Evolutionary conservation across 2,113 vertebrate genomes (phyloP).

Genomic region (Himantopus leucocephalus): DNA sequence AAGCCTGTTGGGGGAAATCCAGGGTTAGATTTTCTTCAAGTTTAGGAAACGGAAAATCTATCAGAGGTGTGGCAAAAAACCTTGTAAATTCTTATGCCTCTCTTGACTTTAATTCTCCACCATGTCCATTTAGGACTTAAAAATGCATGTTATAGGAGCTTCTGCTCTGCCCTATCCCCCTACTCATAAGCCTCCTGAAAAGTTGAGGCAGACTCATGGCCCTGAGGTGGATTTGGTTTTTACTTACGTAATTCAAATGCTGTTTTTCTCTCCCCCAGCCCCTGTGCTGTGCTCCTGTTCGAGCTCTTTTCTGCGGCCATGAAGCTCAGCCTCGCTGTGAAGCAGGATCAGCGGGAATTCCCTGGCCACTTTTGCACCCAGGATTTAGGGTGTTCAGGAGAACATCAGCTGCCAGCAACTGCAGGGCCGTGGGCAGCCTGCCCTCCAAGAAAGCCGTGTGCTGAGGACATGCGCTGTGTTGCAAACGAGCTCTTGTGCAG

Average conservation of each 20-base stretch:
- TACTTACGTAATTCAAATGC: not conserved
- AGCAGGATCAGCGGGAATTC: not conserved
- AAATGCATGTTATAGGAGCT: too few relatives aligned
- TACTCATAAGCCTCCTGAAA: not conserved
- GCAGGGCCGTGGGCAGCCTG: not conserved
- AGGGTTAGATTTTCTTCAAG: not conserved
- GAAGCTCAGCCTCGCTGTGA: not conserved
- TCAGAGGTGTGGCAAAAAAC: not conserved
- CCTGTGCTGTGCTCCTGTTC: not conserved
- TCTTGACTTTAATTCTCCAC: not conserved
- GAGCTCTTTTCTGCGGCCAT: not conserved
- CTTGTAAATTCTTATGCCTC: not conserved
- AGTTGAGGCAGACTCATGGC: not conserved
- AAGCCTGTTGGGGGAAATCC: not conserved
- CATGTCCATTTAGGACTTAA: not conserved
- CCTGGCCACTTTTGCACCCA: not conserved
- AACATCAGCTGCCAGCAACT: not conserved
- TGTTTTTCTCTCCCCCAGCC: not conserved
- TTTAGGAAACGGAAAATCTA: not conserved
- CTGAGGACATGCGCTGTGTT: not conserved
- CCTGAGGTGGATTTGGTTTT: not conserved
- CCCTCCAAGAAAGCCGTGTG: not conserved
- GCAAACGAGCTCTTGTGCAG: not conserved
- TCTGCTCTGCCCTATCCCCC: not conserved
- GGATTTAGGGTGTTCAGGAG: not conserved